Base-by-base conservation (phyloP, 2,113 vertebrate genomes). In the Peromyscus californicus region DNA sequence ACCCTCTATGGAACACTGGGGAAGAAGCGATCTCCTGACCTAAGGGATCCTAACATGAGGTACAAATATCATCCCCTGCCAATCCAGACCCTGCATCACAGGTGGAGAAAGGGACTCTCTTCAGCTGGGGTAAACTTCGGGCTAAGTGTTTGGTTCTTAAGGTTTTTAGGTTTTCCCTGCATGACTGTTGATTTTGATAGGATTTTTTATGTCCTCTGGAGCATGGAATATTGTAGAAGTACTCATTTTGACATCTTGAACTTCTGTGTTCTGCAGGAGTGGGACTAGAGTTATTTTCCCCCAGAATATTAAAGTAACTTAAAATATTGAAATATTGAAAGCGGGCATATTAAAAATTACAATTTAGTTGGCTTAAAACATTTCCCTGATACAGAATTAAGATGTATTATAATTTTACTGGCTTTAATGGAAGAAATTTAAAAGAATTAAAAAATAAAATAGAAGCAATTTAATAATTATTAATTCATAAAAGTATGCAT, bases 391-490 rank as follows among this genome's bases (percentile, higher is more conserved):
- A 61, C 3, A 42, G 65, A 90, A 88, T 70, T 93, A 83, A 51
- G 82, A 70, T 82, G 85, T 54, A 63, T 51, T 90, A 36, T 36
- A 65, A 22, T 78, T 93, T 86, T 94, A 61, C 16, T 88, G 12
- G 2, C 17, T 88, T 94, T 90, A 93, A 51, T 94, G 16, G 16
- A 94, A 94, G 57, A 91, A 82, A 90, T 13, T 57, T 42, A 87
- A 72, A 87, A 93, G 42, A 89, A 92, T 57, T 89, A 26, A 16
- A 88, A 95, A 97, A 93, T 96, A 91, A 91, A 96, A 69, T 57
- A 54, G 39, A 75, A 93, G 29, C 83, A 76, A 26, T n/a, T 61
- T 74, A 51, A 42, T 21, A 24, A 85, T 80, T 74, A 54, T 91
- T 70, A 63, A 24, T 90, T 74, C 12, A 51, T 36, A 93, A 63